These are phyloP conservation scores for Cuniculus paca DNA, from an alignment of 2,797 vertebrate genomes.

Conservation along the genomic window DNA sequence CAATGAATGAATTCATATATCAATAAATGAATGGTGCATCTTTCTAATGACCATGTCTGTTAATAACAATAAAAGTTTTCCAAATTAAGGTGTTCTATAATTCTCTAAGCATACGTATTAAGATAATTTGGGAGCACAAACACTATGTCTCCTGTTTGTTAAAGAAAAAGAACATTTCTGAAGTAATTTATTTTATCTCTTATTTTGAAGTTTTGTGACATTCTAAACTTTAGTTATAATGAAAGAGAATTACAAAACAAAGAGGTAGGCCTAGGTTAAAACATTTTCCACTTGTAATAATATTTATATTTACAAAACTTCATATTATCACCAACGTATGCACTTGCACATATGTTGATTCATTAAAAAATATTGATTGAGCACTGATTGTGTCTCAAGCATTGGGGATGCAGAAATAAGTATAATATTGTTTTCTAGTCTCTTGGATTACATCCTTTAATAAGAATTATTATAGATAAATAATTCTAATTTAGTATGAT, in stretches of 20 bases:
- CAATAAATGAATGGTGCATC: not conserved
- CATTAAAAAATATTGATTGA: not conserved
- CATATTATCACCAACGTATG: not conserved
- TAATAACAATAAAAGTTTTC: not conserved
- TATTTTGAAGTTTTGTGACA: not conserved
- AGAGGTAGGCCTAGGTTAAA: constrained; percentile 1
- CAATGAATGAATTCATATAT: not conserved
- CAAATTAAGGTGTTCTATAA: not conserved
- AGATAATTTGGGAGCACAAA: not conserved
- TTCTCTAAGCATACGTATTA: not conserved
- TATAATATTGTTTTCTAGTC: not conserved
- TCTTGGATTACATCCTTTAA: not conserved
- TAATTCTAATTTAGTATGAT: not conserved
- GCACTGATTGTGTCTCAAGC: not conserved
- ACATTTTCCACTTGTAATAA: not conserved
- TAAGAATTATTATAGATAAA: not conserved
- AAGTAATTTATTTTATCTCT: not conserved
- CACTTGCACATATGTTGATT: not conserved
- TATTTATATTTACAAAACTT: not conserved
- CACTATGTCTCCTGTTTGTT: not conserved
- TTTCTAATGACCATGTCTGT: not conserved
- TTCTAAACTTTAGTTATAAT: not conserved
- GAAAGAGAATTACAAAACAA: not conserved
- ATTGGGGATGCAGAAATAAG: not conserved
- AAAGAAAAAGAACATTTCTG: not conserved